Conservation (phyloP, 2,113 vertebrate species). For the Tympanuchus pallidicinctus region DNA sequence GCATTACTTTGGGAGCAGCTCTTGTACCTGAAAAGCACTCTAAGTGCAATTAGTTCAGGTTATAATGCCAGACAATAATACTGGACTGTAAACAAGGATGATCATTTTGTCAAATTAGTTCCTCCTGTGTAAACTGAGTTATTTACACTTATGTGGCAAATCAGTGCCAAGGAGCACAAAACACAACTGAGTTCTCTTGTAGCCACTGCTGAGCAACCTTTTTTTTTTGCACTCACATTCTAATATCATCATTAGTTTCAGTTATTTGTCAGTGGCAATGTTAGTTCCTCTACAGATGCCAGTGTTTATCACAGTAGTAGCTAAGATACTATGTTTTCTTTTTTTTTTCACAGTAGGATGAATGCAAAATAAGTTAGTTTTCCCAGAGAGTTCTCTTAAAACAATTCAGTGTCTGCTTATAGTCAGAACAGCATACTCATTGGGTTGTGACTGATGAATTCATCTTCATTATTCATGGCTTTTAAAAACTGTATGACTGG, state of each 20-base stretch:
- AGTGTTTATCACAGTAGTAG: not conserved
- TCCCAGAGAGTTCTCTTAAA: not conserved
- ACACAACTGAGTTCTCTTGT: not conserved
- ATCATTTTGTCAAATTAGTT: not conserved
- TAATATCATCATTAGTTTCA: constrained; percentile 20
- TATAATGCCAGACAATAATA: not conserved
- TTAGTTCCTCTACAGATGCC: not conserved
- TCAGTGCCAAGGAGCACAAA: not conserved
- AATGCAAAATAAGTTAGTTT: constrained; percentile 12
- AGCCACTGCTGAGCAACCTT: not conserved
- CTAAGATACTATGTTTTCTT: not conserved
- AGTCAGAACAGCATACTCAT: not conserved
- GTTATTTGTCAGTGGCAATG: not conserved
- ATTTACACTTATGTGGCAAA: not conserved
- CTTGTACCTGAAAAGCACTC: not conserved
- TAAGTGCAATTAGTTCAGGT: not conserved
- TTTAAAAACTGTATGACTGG: not conserved
- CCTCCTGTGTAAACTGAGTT: not conserved
- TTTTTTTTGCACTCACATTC: not conserved
- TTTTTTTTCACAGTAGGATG: not conserved
- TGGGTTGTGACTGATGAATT: constrained; percentile 8
- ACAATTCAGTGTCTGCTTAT: not conserved
- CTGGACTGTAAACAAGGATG: not conserved
- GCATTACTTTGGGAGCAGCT: not conserved
- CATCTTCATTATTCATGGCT: not conserved